These are phyloP conservation scores for Cremastobaeus sp. DNA, from an alignment of 2,888 invertebrate species.

Conservation along the genomic window DNA sequence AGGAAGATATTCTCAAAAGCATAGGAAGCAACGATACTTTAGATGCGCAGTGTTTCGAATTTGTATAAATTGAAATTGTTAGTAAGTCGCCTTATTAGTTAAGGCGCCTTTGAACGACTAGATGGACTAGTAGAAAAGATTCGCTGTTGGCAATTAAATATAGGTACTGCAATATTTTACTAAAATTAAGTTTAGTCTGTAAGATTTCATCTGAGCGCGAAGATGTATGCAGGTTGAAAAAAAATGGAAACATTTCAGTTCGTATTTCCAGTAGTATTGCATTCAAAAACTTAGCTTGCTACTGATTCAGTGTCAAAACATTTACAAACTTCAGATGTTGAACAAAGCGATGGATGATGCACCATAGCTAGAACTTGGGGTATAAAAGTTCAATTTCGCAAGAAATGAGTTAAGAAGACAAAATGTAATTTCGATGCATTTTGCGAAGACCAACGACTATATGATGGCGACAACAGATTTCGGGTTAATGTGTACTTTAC, in stretches of 20 bases:
- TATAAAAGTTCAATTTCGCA: slow-evolving; percentile 27
- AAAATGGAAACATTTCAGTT: slow-evolving; percentile 37
- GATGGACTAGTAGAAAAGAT: slow-evolving; percentile 66
- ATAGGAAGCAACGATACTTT: slow-evolving; percentile 29
- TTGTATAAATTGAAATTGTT: not conserved
- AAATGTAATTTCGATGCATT: slow-evolving; percentile 46
- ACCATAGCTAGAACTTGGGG: slow-evolving; percentile 26
- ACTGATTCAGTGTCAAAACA: slow-evolving; percentile 27
- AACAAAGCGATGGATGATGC: slow-evolving; percentile 24
- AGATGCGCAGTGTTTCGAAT: not conserved
- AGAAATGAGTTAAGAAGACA: slow-evolving; percentile 16
- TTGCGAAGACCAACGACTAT: slow-evolving; percentile 27
- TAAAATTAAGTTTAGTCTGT: slow-evolving; percentile 59
- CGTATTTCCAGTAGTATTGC: slow-evolving; percentile 38
- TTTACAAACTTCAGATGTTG: slow-evolving; percentile 25
- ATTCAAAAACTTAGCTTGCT: slow-evolving; percentile 27
- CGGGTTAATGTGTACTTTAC: slow-evolving; percentile 23
- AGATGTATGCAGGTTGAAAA: slow-evolving; percentile 52
- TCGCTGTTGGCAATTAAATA: slow-evolving; percentile 63
- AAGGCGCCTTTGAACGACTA: slow-evolving; percentile 65
- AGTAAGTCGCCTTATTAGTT: slow-evolving; percentile 13
- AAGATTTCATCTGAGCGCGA: slow-evolving; percentile 49
- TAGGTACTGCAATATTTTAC: slow-evolving; percentile 59
- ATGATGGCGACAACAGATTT: slow-evolving; percentile 23
- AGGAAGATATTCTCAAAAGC: slow-evolving; percentile 23